Conservation (phyloP, 2,888 invertebrate genomes). For the Tetramorium bicarinatum region DNA sequence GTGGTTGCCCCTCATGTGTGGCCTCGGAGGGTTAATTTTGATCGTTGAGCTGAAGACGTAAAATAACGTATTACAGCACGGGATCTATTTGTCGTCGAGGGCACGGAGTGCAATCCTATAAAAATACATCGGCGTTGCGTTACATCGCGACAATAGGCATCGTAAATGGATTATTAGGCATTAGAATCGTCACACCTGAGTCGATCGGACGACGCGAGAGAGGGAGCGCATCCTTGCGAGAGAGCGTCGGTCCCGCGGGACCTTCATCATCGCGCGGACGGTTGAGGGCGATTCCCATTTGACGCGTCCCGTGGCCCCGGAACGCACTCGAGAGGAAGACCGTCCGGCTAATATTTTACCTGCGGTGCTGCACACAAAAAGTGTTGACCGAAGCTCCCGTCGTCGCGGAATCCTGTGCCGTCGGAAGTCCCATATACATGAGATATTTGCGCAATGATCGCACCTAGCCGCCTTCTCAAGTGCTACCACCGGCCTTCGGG, state of each 20-base stretch:
- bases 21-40: constrained; percentile 52
- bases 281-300: constrained; percentile 69
- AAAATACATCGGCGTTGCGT: constrained; percentile 78
- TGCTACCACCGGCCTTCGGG: constrained; percentile 47
- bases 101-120: constrained; percentile 70
- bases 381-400: constrained; percentile 72
- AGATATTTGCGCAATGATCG: constrained; percentile 65
- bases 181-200: constrained; percentile 79
- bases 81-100: constrained; percentile 62
- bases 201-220: constrained; percentile 38
- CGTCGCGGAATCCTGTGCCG: constrained; percentile 60
- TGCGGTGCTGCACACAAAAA: constrained; percentile 68
- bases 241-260: constrained; percentile 56
- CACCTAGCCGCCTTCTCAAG: constrained; percentile 49
- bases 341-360: constrained; percentile 78
- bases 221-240: constrained; percentile 54
- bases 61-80: not conserved
- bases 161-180: constrained; percentile 84
- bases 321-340: constrained; percentile 62
- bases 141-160: constrained; percentile 68
- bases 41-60: constrained; percentile 3
- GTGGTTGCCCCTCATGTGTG: no score
- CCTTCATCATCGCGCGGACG: constrained; percentile 56
- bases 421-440: constrained; percentile 50
- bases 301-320: constrained; percentile 58